phyloP scores from a whole-genome alignment of 2,113 vertebrate genomes.

The Oenanthe melanoleuca region DNA sequence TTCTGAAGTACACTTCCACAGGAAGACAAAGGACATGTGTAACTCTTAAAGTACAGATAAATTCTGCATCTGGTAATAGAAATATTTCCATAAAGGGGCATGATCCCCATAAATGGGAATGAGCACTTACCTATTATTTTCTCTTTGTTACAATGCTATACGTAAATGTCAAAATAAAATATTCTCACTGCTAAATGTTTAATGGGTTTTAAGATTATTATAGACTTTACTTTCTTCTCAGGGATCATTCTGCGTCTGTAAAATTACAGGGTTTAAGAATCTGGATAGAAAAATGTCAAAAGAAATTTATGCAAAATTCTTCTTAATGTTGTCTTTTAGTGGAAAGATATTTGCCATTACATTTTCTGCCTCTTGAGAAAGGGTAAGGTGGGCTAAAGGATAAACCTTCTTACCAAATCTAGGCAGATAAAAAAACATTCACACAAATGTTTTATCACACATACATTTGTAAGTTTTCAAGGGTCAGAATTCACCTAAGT shows the following conservation, averaged over 20 bases:
- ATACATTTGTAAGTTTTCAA: not conserved
- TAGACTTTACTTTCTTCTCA: not conserved
- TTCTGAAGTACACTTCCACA: not conserved
- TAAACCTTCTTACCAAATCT: not conserved
- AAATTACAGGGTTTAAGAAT: not conserved
- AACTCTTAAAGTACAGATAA: not conserved
- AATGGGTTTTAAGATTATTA: not conserved
- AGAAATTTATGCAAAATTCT: not conserved
- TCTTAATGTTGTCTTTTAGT: not conserved
- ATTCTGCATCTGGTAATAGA: not conserved
- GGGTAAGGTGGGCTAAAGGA: not conserved
- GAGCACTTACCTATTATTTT: not conserved
- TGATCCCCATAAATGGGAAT: not conserved
- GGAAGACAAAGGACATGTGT: not conserved
- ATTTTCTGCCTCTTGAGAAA: not conserved
- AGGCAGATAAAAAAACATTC: not conserved
- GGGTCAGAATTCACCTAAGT: not conserved
- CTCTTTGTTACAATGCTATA: not conserved
- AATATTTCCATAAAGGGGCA: not conserved
- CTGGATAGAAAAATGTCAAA: not conserved
- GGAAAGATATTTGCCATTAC: not conserved
- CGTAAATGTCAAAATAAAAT: not conserved
- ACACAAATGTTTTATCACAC: not conserved
- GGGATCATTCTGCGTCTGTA: not conserved
- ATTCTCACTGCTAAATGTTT: not conserved